Base-by-base conservation (phyloP, 2,888 invertebrate genomes). In the Melipona beecheii region DNA sequence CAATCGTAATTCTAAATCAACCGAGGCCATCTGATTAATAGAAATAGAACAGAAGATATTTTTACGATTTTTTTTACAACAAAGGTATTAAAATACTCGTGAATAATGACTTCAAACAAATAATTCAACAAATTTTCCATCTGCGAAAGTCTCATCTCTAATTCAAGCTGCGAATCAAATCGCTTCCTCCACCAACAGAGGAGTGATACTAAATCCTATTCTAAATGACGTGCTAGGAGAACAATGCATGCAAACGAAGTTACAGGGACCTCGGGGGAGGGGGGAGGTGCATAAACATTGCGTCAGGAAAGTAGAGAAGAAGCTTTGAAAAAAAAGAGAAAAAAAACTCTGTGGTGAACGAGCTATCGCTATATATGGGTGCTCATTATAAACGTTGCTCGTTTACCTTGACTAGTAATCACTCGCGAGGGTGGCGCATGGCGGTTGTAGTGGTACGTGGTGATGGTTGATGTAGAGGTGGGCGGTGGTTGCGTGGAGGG, bases 381-480 rank as follows among this genome's bases (percentile, higher is more conserved):
- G 85, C 81, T 84, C 82, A 86, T 80, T 81, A 86, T 83, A 89
- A 89, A 90, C 83, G 77, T 86, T 89, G 90, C 90, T 90, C 90
- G 90, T 90, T 90, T 90, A 93, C 93, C 93, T 93, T 93, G 93
- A 93, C 93, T 93, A 93, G 91, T 89, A 69, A 88, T 90, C 90
- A 90, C 90, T 89, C 89, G 89, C 87, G 87, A 86, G 89, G 89
- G 85, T 90, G 91, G 89, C 89, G 87, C 87, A 88, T 90, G 91
- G 90, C 90, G 91, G 92, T 89, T 88, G 92, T 88, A 90, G 90
- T 91, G 91, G 90, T 91, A 89, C 90, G 86, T 91, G 91, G 89
- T 91, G 92, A 87, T 91, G 89, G 89, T 91, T 91, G 92, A 91
- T 91, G 93, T 88, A 86, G 92, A 87, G 89, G 91, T 90, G 64